phyloP scores from a whole-genome alignment of 2,797 vertebrate species.

The Labeo calbasu region DNA sequence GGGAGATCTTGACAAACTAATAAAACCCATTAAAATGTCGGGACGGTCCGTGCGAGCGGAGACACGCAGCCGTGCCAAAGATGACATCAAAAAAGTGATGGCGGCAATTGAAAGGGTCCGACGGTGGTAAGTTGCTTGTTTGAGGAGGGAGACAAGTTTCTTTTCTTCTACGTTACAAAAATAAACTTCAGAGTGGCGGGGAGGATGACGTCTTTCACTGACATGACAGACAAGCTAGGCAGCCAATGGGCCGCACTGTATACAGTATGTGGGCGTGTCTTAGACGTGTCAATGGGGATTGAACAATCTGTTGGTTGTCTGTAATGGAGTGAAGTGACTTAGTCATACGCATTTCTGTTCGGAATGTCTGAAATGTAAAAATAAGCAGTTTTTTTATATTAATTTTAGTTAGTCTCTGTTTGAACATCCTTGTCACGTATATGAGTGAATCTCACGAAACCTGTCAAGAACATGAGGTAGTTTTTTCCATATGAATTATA shows the following conservation, averaged over 20 bases:
- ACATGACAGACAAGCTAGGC: conserved; percentile 37
- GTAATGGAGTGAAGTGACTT: background rate
- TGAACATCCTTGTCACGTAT: background rate
- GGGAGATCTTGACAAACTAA: conserved; percentile 77
- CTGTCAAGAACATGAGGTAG: background rate
- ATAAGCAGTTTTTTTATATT: background rate
- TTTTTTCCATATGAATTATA: background rate
- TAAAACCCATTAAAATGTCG: conserved; percentile 83
- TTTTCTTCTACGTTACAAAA: conserved; percentile 68
- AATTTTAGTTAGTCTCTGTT: background rate
- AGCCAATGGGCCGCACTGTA: conserved; percentile 55
- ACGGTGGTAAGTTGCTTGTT: conserved; percentile 87
- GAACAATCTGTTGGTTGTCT: background rate
- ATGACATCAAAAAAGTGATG: conserved; percentile 99
- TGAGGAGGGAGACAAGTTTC: conserved; percentile 63
- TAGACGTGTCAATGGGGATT: background rate
- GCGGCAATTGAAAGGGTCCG: conserved; percentile 98
- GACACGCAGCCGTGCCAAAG: conserved; percentile 96
- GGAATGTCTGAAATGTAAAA: background rate
- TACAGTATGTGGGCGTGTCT: background rate
- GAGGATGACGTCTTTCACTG: conserved; percentile 38
- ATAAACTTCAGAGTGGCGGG: conserved; percentile 68
- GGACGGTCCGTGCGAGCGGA: conserved; percentile 91
- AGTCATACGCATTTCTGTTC: background rate
- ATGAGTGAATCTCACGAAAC: background rate